These are phyloP conservation scores for Schrankia costaestrigalis DNA, from an alignment of 2,888 invertebrate genomes.

Conservation along the genomic window DNA sequence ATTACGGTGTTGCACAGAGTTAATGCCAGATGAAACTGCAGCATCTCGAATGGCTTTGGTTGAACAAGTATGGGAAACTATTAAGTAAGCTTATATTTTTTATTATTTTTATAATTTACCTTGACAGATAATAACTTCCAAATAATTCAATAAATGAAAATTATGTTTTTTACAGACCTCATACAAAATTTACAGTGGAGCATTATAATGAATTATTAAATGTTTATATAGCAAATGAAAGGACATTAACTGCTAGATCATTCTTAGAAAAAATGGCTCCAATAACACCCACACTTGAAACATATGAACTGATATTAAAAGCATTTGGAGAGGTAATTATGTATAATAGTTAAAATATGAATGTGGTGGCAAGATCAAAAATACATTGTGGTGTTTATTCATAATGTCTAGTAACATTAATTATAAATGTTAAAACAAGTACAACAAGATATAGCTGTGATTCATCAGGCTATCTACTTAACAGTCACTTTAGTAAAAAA, in stretches of 20 bases:
- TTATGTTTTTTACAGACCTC: constrained; percentile 41
- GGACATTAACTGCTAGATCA: constrained; percentile 56
- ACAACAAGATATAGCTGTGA: too few species aligned
- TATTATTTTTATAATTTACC: background rate
- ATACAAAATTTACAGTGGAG: constrained; percentile 62
- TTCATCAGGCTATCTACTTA: too few species aligned
- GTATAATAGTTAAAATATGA: background rate
- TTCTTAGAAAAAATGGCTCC: constrained; percentile 74
- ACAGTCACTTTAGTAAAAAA: too few species aligned
- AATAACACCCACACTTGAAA: constrained; percentile 66
- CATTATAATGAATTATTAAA: constrained; percentile 80
- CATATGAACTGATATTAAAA: constrained; percentile 80
- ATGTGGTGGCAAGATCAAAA: too few species aligned
- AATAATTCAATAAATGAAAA: too few species aligned
- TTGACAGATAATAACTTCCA: too few species aligned
- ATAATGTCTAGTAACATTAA: too few species aligned
- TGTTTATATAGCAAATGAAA: constrained; percentile 81
- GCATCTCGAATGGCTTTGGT: constrained; percentile 70
- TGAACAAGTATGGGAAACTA: constrained; percentile 75
- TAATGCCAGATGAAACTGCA: constrained; percentile 74
- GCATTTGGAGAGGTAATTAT: constrained; percentile 74
- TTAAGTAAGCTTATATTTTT: constrained; percentile 53
- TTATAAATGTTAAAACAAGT: too few species aligned
- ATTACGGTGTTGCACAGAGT: constrained; percentile 78
- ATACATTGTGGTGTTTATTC: too few species aligned